A percentile compares a stretch with the other conserved stretches of the same genome.
Evolutionary conservation across 1,140 invertebrate species (phyloP).

Genomic region (Copidosoma floridanum): DNA sequence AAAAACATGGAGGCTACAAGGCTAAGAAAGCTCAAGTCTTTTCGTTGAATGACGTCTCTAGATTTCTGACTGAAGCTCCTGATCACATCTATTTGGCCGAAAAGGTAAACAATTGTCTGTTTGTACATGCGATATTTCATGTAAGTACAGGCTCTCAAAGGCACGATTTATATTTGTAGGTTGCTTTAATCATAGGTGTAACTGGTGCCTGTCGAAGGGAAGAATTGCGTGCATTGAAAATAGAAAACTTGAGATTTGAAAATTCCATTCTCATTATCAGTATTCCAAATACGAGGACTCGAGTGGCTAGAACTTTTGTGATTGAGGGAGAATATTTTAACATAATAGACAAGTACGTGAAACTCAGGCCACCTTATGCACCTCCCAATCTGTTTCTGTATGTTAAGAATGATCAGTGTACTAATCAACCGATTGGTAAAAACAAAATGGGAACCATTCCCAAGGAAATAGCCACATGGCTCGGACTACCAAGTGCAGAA

Average conservation of each 20-base stretch:
- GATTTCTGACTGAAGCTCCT: too few relatives aligned
- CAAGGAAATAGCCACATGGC: slow-evolving; percentile 26
- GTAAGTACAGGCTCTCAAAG: too few relatives aligned
- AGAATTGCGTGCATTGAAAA: slow-evolving; percentile 4
- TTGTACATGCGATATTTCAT: too few relatives aligned
- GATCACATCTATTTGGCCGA: too few relatives aligned
- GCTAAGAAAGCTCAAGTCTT: too few relatives aligned
- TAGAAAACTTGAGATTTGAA: neutral
- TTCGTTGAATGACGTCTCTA: too few relatives aligned
- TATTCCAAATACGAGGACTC: neutral
- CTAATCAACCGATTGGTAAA: slow-evolving; percentile 5
- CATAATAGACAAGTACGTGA: slow-evolving; percentile 2
- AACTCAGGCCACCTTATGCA: neutral
- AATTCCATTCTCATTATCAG: neutral
- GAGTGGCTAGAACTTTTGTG: slow-evolving; percentile 1
- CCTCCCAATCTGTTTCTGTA: slow-evolving; percentile 13
- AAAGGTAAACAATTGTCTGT: too few relatives aligned
- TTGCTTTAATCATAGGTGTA: slow-evolving; percentile 9
- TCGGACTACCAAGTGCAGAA: slow-evolving; percentile 29
- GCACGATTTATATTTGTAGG: slow-evolving; percentile 18
- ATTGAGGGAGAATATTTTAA: slow-evolving; percentile 6
- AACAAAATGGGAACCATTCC: slow-evolving; percentile 18
- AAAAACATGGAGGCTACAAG: too few relatives aligned
- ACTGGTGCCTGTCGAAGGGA: neutral
- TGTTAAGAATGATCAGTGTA: slow-evolving; percentile 7